These are phyloP conservation scores for Acleris literana DNA, from an alignment of 2,888 invertebrate species.

Conservation along the genomic window DNA sequence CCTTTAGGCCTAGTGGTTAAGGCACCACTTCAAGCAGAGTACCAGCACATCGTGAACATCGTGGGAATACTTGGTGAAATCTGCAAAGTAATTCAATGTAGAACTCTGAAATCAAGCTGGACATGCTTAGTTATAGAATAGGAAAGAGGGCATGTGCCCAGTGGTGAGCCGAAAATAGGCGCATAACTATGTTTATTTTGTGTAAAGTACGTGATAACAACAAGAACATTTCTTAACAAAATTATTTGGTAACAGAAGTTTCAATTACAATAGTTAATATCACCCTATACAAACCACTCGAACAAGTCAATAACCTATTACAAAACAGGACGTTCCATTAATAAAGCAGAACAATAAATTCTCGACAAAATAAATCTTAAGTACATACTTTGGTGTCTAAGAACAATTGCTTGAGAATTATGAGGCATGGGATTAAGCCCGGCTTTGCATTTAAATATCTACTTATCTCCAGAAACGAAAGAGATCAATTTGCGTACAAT, in stretches of 20 bases:
- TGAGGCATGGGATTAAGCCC: slow-evolving; percentile 30
- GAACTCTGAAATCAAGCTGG: too few species aligned
- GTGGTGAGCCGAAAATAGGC: too few species aligned
- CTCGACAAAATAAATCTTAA: slow-evolving; percentile 19
- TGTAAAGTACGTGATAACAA: background rate
- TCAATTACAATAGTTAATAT: background rate
- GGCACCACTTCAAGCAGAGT: too few species aligned
- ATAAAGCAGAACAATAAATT: slow-evolving; percentile 9
- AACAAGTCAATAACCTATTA: slow-evolving; percentile 9
- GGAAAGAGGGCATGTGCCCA: too few species aligned
- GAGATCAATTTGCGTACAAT: slow-evolving; percentile 38
- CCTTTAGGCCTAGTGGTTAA: too few species aligned
- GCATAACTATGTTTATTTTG: too few species aligned
- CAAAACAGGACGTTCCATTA: background rate
- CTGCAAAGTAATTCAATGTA: too few species aligned
- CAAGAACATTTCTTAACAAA: background rate
- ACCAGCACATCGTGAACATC: too few species aligned
- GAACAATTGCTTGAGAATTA: slow-evolving; percentile 33
- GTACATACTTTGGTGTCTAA: slow-evolving; percentile 30
- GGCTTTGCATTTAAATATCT: slow-evolving; percentile 36
- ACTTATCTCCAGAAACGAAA: slow-evolving; percentile 32
- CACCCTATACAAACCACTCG: background rate
- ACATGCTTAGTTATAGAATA: too few species aligned
- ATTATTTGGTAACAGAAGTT: background rate
- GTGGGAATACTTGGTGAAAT: too few species aligned